Percentiles rank a stretch among this genome's conserved stretches.
These are phyloP conservation scores for Hetaerina americana DNA, from an alignment of 1,140 invertebrate genomes.

Conservation along the genomic window DNA sequence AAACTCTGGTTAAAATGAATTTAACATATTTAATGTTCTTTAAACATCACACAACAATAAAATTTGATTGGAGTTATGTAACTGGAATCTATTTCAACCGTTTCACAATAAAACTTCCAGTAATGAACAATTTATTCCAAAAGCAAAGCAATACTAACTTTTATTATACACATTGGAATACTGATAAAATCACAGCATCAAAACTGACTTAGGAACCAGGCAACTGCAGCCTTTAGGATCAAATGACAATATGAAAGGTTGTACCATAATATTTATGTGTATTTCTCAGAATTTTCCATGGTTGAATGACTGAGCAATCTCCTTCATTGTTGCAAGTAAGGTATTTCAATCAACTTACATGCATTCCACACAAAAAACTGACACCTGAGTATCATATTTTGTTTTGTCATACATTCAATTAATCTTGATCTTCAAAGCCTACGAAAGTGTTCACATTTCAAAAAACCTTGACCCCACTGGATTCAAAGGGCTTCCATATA, in stretches of 20 bases:
- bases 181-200: not conserved
- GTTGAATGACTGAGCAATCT: no score
- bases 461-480: no score
- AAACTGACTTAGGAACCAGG: not conserved
- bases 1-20: not conserved
- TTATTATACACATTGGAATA: not conserved
- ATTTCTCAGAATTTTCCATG: not conserved
- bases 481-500: no score
- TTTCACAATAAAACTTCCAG: not conserved
- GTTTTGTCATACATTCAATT: no score
- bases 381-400: no score
- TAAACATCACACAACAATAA: not conserved
- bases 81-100: not conserved
- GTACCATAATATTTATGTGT: not conserved
- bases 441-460: no score
- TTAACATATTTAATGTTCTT: not conserved
- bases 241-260: not conserved
- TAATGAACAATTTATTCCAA: not conserved
- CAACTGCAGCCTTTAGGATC: not conserved
- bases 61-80: not conserved
- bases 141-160: not conserved
- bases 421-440: no score
- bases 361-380: no score
- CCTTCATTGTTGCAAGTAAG: no score
- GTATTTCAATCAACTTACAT: no score